phyloP scores from a whole-genome alignment of 2,113 vertebrate genomes.

The Marmota monax region DNA sequence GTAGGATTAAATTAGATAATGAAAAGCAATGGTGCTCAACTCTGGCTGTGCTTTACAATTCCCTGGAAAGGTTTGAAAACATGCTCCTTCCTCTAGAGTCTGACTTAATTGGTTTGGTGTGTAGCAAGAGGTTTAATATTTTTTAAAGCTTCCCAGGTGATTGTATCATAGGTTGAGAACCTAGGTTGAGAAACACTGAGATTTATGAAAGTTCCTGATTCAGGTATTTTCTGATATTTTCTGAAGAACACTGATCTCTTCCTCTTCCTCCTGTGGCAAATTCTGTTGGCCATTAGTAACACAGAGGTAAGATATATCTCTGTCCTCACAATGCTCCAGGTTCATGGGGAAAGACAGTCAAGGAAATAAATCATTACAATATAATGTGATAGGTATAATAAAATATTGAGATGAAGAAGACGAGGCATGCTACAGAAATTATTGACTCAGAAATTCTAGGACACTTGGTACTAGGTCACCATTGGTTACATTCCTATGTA shows the following conservation, averaged over 20 bases:
- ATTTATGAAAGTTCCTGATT: not conserved
- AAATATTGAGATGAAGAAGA: not conserved
- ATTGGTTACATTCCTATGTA: not conserved
- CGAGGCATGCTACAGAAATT: not conserved
- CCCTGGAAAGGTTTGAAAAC: not conserved
- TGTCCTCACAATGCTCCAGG: not conserved
- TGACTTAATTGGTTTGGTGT: slow-evolving; percentile 40
- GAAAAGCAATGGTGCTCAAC: slow-evolving; percentile 14
- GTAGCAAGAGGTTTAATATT: not conserved
- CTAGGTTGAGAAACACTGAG: slow-evolving; percentile 1
- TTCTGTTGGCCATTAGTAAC: not conserved
- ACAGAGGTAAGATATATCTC: not conserved
- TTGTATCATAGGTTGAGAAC: not conserved
- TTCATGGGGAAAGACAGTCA: not conserved
- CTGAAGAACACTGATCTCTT: not conserved
- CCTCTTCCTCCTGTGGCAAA: not conserved
- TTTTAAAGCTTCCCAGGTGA: slow-evolving; percentile 24
- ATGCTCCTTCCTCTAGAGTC: not conserved
- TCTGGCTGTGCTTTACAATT: not conserved
- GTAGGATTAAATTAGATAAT: slow-evolving; percentile 10
- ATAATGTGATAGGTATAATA: not conserved
- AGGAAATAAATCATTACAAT: slow-evolving; percentile 36
- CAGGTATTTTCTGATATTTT: not conserved
- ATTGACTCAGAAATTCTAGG: not conserved
- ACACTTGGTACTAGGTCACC: not conserved